Evolutionary conservation across 2,797 vertebrate genomes (phyloP).

Genomic region (Peromyscus aztecus): DNA sequence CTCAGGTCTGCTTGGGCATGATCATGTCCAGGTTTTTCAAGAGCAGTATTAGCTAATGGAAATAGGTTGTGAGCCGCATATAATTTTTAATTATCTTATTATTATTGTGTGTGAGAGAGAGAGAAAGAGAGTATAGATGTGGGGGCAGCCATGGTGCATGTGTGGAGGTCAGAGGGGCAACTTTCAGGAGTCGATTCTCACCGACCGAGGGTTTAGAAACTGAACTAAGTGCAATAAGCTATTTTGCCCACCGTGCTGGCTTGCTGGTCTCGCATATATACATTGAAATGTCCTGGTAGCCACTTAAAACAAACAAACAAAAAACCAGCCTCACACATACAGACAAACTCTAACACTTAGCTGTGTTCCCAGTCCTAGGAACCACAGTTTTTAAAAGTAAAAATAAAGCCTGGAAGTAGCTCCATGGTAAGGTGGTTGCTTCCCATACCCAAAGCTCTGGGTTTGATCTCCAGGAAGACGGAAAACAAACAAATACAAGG

Average conservation of each 20-base stretch:
- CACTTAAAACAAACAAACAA: no score
- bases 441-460: neutral
- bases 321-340: neutral
- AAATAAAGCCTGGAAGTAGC: neutral
- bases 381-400: slow-evolving; percentile 10
- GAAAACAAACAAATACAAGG: neutral
- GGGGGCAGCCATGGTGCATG: neutral
- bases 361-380: neutral
- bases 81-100: neutral
- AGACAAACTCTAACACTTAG: neutral
- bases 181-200: neutral
- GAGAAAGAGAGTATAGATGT: neutral
- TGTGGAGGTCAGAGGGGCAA: neutral
- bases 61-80: neutral
- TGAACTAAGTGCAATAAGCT: neutral
- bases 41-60: neutral
- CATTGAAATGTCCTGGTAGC: neutral
- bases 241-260: neutral
- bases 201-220: neutral
- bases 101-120: neutral
- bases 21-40: neutral
- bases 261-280: neutral
- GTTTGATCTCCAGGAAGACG: neutral
- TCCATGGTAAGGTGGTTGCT: neutral
- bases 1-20: neutral